Base-by-base conservation (phyloP, 92 coral and sea anemone species). In the Plumapathes pennacea region DNA sequence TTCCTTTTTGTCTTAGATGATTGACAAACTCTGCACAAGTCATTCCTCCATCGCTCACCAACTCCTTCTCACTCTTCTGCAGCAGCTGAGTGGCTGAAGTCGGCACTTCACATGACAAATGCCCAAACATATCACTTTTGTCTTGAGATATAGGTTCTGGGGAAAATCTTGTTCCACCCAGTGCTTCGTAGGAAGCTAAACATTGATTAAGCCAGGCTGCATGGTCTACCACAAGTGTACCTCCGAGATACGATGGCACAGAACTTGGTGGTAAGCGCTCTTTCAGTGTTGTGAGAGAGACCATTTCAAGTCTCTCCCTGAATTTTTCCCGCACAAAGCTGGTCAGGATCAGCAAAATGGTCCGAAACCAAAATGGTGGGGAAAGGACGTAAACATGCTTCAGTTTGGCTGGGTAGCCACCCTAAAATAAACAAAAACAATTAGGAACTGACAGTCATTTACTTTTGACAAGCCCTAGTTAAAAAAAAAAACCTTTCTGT, bases 351-450 rank as follows among this genome's bases (percentile, higher is more conserved):
- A 76, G 57, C 19, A 88, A 72, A n/a, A 89, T 81, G 8, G 95
- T 90, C 49, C 62, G 80, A 76, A 92, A 92, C 98, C 98, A 92
- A 6, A 92, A 56, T 4, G 98, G 98, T 2, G 98, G 94, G 10
- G 98, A 80, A 10, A 92, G 83, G 51, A 92, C 77, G 49, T 71
- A 78, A n/a, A 92, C 90, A 19, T 76, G 85, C 85, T 92, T 92
- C 45, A 92, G 63, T 54, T 85, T 80, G 0, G 98, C 98, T 32
- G 98, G 98, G 44, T 92, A 92, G 23, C 90, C 90, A 25, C 95
- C 98, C 98, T 92, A 51, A 3, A 32, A 69, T 18, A 47, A 43
- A 44, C 67, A 2, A 47, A n/a, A 22, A 38, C n/a, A n/a, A n/a
- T n/a, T n/a, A n/a, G n/a, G n/a, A n/a, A n/a, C n/a, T n/a, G n/a